Evolutionary conservation across 2,113 vertebrate genomes (phyloP).

Genomic region (Cyphomyrus discorhynchus): DNA sequence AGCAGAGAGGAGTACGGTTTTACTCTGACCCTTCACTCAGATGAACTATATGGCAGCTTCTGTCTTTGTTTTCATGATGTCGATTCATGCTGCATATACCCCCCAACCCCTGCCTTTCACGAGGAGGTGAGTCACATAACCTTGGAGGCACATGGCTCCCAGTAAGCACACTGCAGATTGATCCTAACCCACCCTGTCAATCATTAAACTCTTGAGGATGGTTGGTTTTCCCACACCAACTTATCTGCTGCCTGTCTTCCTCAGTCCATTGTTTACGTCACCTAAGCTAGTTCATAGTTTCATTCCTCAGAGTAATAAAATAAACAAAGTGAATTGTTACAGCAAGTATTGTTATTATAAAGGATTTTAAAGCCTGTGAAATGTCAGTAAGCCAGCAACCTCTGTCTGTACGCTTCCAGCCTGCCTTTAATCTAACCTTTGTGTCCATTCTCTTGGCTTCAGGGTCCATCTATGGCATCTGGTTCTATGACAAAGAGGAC

Average conservation of each 20-base stretch:
- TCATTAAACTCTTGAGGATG: background rate
- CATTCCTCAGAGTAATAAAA: background rate
- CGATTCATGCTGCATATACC: background rate
- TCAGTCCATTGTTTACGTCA: background rate
- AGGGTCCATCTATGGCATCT: constrained; percentile 97
- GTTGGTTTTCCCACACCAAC: background rate
- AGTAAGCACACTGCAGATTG: background rate
- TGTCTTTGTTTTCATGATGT: background rate
- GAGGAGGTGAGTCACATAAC: background rate
- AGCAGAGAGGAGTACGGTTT: background rate
- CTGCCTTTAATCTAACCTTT: constrained; percentile 19
- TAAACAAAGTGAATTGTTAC: background rate
- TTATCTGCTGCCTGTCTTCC: background rate
- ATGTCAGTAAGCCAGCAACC: background rate
- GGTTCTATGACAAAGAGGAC: constrained; percentile 96
- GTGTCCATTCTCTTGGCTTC: constrained; percentile 44
- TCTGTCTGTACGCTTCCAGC: background rate
- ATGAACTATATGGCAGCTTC: background rate
- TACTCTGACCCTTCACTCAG: background rate
- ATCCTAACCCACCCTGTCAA: background rate
- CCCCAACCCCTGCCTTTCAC: background rate
- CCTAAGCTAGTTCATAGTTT: background rate
- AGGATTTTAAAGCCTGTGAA: background rate
- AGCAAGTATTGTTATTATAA: background rate
- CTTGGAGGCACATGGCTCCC: background rate